Base-by-base conservation (phyloP, 2,797 vertebrate genomes). In the Ctenopoma kingsleyae region DNA sequence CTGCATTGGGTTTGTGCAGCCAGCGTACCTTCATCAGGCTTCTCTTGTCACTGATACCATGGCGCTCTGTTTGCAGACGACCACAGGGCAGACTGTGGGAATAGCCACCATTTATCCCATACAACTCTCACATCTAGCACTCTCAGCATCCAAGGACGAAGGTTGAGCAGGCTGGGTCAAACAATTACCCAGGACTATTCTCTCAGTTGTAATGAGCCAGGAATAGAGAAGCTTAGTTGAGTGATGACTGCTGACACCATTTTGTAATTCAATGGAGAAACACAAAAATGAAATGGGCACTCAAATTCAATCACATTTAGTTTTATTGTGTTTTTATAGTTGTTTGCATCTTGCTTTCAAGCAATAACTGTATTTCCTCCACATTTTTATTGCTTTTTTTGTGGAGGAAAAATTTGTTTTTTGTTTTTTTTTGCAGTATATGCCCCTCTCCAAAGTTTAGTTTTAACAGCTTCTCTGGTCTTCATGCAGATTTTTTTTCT, bases 1-100 rank as follows among this genome's bases (percentile, higher is more conserved):
- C 74, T 30, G 79, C 82, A 81, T 81, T 90, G 44, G 85, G 82
- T 88, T 85, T 87, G 86, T 87, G 82, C 78, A 77, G 77, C 66
- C 72, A 68, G 80, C 66, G n/a, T 81, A 74, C 78, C 86, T 82
- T 82, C 80, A 83, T 85, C 86, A 85, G 58, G 56, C 60, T 47
- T 76, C 75, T 65, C 78, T 79, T 70, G 81, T 83, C 79, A 84
- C 52, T 0, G 56, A 83, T 90, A 83, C 13, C 61, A 72, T 49
- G 66, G 46, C 20, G 20, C 59, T 80, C 30, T 74, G 75, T 77
- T 80, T 72, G 79, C 65, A 76, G 69, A 48, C 23, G n/a, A 75
- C 67, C 75, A 76, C 69, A 13, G 82, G 83, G 78, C 68, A 79
- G 38, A 71, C 61, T 54, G 43, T 23, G 66, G 74, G 78, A 82